Evolutionary conservation across 2,113 vertebrate genomes (phyloP), one percentile per base, ranked within the genome.

Genomic region (Macrotis lagotis): DNA sequence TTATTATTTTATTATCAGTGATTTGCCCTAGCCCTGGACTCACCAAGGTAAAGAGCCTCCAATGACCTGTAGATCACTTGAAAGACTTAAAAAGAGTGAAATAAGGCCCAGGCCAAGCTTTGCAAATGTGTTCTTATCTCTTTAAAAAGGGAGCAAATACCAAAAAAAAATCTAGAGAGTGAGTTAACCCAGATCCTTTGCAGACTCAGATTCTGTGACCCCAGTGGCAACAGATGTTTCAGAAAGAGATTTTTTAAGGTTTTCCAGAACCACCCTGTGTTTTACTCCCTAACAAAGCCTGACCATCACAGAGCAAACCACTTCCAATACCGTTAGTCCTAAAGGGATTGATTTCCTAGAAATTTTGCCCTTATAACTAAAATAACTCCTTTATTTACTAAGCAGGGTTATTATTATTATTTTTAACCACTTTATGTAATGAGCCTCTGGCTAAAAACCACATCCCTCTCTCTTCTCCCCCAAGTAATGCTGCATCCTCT

Each of bases 81-180:
- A 83, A 83, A 83, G n/a, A 1, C 19, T 83, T 83, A 83, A 83
- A 8, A 83, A 2, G 16, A 83, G 66, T 83, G n/a, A 83, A 83
- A 44, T 83, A 44, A 98, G 66, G 97, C 98, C 96, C 97, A 97
- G 96, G 97, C 97, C 94, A 92, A 88, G 89, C 96, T 92, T 94
- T 97, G 96, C 93, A 97, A 97, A 96, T 92, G 88, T 91, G 92
- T 26, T 95, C 97, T 98, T 98, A 98, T 98, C 98, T 98, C 47
- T 90, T 90, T 95, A 94, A 48, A 93, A 96, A 93, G 93, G 94
- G 96, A 25, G 91, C 50, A 96, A 96, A 97, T 97, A 97, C 91
- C 48, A 59, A n/a, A 74, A n/a, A 74, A n/a, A 83, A 83, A 83
- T 93, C 94, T 94, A 95, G 92, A 93, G 96, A 95, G 96, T 97